Conservation (phyloP, 2,797 vertebrate genomes). For the Centroberyx gerrardi region DNA sequence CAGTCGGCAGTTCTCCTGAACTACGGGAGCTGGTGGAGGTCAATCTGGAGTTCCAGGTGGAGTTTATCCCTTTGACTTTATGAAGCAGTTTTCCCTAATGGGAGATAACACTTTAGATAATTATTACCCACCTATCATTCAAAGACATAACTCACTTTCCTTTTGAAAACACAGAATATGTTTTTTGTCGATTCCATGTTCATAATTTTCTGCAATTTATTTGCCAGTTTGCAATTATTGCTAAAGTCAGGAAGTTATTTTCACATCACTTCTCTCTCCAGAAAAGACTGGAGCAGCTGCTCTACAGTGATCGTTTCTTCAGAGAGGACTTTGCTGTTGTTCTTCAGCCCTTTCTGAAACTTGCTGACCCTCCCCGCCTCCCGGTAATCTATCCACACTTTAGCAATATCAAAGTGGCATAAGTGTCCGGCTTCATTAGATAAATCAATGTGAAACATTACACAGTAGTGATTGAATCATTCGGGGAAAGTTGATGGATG, state of each 20-base stretch:
- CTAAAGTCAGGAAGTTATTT: not conserved
- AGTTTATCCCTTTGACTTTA: not conserved
- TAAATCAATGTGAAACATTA: conserved; percentile 29
- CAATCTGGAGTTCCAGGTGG: conserved; percentile 87
- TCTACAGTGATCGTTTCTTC: conserved; percentile 83
- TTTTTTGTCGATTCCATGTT: not conserved
- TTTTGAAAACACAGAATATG: too few species aligned
- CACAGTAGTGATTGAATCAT: conserved; percentile 28
- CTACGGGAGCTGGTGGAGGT: conserved; percentile 83
- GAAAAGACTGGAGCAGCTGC: conserved; percentile 83
- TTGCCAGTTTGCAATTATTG: not conserved
- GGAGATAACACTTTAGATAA: not conserved
- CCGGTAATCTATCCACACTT: conserved; percentile 68
- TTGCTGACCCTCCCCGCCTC: conserved; percentile 83
- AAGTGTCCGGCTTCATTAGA: conserved; percentile 26
- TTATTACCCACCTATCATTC: not conserved
- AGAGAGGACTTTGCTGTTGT: conserved; percentile 86
- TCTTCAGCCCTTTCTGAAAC: conserved; percentile 87
- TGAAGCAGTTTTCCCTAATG: not conserved
- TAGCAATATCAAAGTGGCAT: not conserved
- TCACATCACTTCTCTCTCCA: conserved; percentile 39
- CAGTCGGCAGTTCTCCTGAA: conserved; percentile 75
- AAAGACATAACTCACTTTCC: too few species aligned
- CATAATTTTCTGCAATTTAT: not conserved
- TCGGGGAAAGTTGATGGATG: conserved; percentile 26